Conservation (phyloP, 2,888 invertebrate species). For the Torymus auratus region DNA sequence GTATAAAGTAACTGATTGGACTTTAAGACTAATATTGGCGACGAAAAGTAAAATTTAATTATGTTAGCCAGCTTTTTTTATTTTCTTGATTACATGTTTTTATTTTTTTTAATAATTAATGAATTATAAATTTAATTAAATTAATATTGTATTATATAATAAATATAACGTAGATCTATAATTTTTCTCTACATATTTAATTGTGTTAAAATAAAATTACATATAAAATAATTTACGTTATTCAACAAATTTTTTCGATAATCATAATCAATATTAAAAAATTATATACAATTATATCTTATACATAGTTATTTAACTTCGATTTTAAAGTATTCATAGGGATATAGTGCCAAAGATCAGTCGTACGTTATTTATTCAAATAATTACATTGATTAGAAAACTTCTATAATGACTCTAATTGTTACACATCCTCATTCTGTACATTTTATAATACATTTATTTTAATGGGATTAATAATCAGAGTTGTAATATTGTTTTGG, state of each 20-base stretch:
- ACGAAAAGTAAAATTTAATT: not conserved
- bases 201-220: constrained; percentile 3
- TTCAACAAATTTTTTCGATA: constrained; percentile 23
- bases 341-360: constrained; percentile 13
- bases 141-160: constrained; percentile 1
- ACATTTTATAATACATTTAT: constrained; percentile 6
- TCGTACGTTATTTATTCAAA: not conserved
- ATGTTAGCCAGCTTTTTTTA: not conserved
- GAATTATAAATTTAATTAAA: constrained; percentile 30
- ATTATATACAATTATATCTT: constrained; percentile 41
- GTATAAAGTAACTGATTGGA: too few relatives aligned
- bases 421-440: constrained; percentile 3
- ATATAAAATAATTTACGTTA: constrained; percentile 30
- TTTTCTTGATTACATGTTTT: not conserved
- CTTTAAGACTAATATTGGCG: too few relatives aligned
- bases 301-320: constrained; percentile 13
- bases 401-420: constrained; percentile 10
- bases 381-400: constrained; percentile 4
- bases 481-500: too few relatives aligned
- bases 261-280: constrained; percentile 14
- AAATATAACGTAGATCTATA: not conserved
- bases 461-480: not conserved
- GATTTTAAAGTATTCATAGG: constrained; percentile 11
- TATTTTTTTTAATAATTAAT: not conserved
- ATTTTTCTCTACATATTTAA: constrained; percentile 13